Conservation (phyloP, 2,888 invertebrate species). For the Rugalucina vietnamica region DNA sequence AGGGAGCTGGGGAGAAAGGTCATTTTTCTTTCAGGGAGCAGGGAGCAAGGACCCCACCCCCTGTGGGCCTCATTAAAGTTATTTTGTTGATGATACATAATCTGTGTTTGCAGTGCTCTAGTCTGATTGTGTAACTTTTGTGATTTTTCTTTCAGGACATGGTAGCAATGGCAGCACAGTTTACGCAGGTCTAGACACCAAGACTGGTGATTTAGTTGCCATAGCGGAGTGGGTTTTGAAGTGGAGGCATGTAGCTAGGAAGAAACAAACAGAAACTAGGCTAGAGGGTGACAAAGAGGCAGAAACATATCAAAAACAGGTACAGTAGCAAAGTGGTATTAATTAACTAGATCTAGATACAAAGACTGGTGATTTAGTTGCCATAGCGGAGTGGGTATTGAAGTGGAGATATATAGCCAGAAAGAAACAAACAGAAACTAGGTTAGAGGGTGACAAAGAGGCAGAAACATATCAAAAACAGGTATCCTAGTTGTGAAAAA, state of each 20-base stretch:
- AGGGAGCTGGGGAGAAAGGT: too few species aligned
- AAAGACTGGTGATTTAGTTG: slow-evolving; percentile 86
- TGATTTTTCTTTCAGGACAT: slow-evolving; percentile 88
- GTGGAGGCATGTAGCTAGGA: slow-evolving; percentile 76
- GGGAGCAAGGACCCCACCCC: too few species aligned
- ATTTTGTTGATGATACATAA: too few species aligned
- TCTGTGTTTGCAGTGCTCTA: too few species aligned
- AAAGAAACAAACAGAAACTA: slow-evolving; percentile 68
- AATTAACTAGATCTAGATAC: slow-evolving; percentile 91
- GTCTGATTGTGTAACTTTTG: too few species aligned
- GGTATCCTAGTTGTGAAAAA: too few species aligned
- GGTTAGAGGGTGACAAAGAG: slow-evolving; percentile 74
- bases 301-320: slow-evolving; percentile 80
- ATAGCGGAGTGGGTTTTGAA: slow-evolving; percentile 90
- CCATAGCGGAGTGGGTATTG: slow-evolving; percentile 90
- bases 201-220: slow-evolving; percentile 87
- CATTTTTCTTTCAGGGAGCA: too few species aligned
- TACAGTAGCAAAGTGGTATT: slow-evolving; percentile 88
- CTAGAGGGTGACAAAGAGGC: slow-evolving; percentile 75
- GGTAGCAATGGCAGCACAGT: slow-evolving; percentile 90
- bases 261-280: slow-evolving; percentile 66
- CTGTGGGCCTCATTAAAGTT: too few species aligned
- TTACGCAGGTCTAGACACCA: slow-evolving; percentile 91
- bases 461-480: slow-evolving; percentile 80
- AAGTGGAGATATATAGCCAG: slow-evolving; percentile 77